Conservation (phyloP, 2,797 vertebrate species). For the Danio choprae region DNA sequence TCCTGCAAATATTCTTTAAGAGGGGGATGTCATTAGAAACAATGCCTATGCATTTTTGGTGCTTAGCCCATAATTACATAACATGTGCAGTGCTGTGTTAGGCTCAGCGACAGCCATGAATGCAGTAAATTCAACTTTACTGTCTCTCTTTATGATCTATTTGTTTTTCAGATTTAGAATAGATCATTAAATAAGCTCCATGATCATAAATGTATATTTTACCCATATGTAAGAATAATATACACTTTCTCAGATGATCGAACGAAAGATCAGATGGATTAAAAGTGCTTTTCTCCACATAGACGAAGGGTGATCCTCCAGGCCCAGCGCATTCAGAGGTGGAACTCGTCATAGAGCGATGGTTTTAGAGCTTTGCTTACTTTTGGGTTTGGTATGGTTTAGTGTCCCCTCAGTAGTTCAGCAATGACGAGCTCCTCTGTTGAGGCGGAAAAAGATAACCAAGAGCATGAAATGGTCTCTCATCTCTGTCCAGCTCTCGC, state of each 20-base stretch:
- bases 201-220: background rate
- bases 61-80: too few relatives aligned
- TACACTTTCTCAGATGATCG: background rate
- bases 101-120: background rate
- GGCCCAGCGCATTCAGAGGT: background rate
- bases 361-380: slow-evolving; percentile 2
- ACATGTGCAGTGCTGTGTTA: background rate
- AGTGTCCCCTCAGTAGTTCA: slow-evolving; percentile 44
- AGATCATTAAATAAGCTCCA: background rate
- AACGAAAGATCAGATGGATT: background rate
- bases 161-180: slow-evolving; percentile 5
- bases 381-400: slow-evolving; percentile 35
- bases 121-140: background rate
- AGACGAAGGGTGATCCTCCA: background rate
- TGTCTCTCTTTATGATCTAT: slow-evolving; percentile 1
- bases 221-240: background rate
- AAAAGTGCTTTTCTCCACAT: background rate
- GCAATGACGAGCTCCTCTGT: slow-evolving; percentile 30
- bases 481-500: slow-evolving; percentile 30
- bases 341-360: slow-evolving; percentile 12
- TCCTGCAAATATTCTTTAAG: too few relatives aligned
- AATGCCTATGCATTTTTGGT: too few relatives aligned
- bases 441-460: slow-evolving; percentile 30
- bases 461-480: slow-evolving; percentile 42
- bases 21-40: too few relatives aligned